These are phyloP conservation scores for Bungarus multicinctus DNA, from an alignment of 2,113 vertebrate genomes.

Conservation along the genomic window DNA sequence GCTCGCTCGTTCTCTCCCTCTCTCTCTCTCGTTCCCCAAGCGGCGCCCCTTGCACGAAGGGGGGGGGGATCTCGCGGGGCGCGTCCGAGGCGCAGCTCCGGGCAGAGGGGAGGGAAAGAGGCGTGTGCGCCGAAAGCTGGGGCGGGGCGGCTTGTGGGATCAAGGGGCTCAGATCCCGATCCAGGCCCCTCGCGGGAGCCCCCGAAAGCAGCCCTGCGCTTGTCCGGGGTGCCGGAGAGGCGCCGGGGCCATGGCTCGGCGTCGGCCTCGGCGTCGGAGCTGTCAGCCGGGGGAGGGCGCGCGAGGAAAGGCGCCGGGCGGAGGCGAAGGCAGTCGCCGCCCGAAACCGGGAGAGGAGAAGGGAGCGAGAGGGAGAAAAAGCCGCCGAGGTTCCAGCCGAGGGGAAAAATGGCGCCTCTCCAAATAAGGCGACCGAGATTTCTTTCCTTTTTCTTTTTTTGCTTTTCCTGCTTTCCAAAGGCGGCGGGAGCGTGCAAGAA, in stretches of 20 bases:
- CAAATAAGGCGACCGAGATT: background rate
- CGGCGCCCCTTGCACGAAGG: background rate
- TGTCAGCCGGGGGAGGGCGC: background rate
- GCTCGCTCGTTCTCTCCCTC: too few species aligned
- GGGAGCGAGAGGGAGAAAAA: too few species aligned
- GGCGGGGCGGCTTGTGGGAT: too few species aligned
- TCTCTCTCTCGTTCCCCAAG: background rate
- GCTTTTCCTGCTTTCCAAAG: too few species aligned
- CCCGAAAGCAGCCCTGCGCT: background rate
- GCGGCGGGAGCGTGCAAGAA: too few species aligned
- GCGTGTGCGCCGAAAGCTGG: background rate
- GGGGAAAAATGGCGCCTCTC: slow-evolving; percentile 2
- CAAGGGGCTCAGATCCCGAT: background rate
- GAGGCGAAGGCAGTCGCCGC: too few species aligned
- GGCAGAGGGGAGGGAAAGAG: background rate
- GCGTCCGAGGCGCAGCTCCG: too few species aligned
- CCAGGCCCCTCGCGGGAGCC: background rate
- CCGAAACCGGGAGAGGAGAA: background rate
- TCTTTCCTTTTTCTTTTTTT: too few species aligned
- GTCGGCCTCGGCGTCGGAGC: background rate
- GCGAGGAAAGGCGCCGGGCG: background rate
- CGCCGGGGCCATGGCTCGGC: background rate
- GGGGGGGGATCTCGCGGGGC: background rate
- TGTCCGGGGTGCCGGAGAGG: background rate
- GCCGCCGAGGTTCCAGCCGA: background rate